phyloP scores from a whole-genome alignment of 2,888 invertebrate genomes.

The Diachrysia chrysitis region DNA sequence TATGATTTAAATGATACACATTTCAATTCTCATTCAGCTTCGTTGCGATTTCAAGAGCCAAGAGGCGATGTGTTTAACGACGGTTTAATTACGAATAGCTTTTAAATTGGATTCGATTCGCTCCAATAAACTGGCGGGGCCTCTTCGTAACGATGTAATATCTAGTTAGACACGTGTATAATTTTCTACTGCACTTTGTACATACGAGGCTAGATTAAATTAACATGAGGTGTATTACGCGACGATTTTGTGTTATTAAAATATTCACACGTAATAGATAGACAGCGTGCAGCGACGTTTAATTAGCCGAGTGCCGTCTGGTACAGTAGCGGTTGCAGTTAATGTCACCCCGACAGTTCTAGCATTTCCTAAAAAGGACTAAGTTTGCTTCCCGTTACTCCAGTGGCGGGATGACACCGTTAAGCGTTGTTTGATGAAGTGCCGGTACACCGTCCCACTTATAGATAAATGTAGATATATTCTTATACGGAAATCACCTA shows the following conservation, averaged over 20 bases:
- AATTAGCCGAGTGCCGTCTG: slow-evolving; percentile 69
- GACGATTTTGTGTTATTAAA: slow-evolving; percentile 55
- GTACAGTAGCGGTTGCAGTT: slow-evolving; percentile 66
- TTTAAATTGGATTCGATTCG: slow-evolving; percentile 81
- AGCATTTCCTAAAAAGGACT: slow-evolving; percentile 82
- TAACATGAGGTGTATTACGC: slow-evolving; percentile 47
- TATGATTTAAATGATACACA: slow-evolving; percentile 6
- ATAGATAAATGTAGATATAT: slow-evolving; percentile 28
- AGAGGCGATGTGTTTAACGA: slow-evolving; percentile 66
- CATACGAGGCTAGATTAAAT: slow-evolving; percentile 56
- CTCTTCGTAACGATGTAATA: slow-evolving; percentile 54
- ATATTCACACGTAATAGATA: slow-evolving; percentile 54
- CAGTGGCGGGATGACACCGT: slow-evolving; percentile 73
- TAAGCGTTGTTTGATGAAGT: slow-evolving; percentile 70
- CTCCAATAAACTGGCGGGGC: slow-evolving; percentile 72
- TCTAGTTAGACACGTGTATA: slow-evolving; percentile 57
- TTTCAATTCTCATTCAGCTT: slow-evolving; percentile 20
- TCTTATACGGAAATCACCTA: slow-evolving; percentile 36
- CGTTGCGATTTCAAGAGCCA: slow-evolving; percentile 32
- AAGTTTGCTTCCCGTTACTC: slow-evolving; percentile 81
- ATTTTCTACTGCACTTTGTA: slow-evolving; percentile 63
- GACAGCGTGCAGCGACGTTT: slow-evolving; percentile 57
- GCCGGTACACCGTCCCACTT: slow-evolving; percentile 35
- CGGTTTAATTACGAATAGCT: slow-evolving; percentile 77
- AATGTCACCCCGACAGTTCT: slow-evolving; percentile 60